Base-by-base conservation (phyloP, 37 sponge, comb jelly and placozoan genomes). In the Axinella damicornis region DNA sequence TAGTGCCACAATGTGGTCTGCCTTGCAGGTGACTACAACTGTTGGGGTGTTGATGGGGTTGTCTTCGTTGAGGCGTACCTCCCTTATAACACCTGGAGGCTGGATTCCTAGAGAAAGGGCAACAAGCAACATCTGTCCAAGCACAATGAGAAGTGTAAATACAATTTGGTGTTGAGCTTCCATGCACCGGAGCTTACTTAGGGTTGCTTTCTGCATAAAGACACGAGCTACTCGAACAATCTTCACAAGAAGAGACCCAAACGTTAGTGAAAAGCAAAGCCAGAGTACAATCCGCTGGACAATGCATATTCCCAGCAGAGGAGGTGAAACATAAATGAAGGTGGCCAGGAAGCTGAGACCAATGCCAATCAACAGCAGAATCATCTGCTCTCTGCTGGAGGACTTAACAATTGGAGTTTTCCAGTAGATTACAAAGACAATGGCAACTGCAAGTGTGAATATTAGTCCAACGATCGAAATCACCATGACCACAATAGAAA, bases 191-290 rank as follows among this genome's bases (percentile, higher is more conserved):
- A n/a, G 79, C 1, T 14, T 11, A 2, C 67, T 36, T 18, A 75
- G 58, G 69, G 69, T 65, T 11, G 54, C 35, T 39, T 62, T 52
- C 69, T 34, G 52, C 59, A 61, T 63, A 62, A 89, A 89, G 17
- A 93, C 78, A 22, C 94, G 62, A 14, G 86, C 68, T 5, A 93
- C 77, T 27, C 94, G 78, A 31, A 85, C 34, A 25, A 86, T 81
- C 66, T 93, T 93, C 46, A 93, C 57, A 6, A 90, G 54, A 17
- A 93, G 90, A 14, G 94, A 80, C 30, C 81, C 79, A 20, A 82
- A 76, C 28, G 82, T 38, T 17, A 93, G 84, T 54, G 94, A 89
- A 54, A 86, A 69, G 32, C 85, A 89, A 18, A 86, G 35, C 90
- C 90, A 89, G 20, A 82, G 34, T 24, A 65, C 32, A 16, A 90